Conservation (phyloP, 2,797 vertebrate species). For the Cirrhinus mrigala region DNA sequence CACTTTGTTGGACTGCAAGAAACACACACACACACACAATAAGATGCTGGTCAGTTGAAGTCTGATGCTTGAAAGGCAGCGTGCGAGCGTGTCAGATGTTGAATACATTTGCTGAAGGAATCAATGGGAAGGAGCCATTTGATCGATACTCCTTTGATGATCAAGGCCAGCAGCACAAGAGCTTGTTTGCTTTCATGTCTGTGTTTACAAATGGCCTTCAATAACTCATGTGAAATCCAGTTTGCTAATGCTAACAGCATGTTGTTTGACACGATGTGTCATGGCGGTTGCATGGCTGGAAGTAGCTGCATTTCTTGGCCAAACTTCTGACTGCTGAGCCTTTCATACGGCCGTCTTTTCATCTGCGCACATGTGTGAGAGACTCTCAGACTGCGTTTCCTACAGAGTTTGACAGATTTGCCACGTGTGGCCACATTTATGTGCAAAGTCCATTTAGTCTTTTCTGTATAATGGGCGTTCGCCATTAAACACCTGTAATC, state of each 20-base stretch:
- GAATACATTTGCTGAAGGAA: constrained; percentile 55
- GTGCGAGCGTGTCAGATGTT: constrained; percentile 45
- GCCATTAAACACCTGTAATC: neutral
- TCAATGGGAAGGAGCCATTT: constrained; percentile 60
- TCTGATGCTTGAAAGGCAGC: constrained; percentile 57
- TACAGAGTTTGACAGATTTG: neutral
- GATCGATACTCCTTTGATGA: constrained; percentile 81
- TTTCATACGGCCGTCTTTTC: constrained; percentile 42
- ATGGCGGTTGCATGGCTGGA: constrained; percentile 64
- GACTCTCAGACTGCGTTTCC: neutral
- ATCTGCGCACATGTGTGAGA: constrained; percentile 27
- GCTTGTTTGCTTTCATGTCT: constrained; percentile 79
- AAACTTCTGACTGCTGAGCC: constrained; percentile 43
- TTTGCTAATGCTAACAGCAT: constrained; percentile 73
- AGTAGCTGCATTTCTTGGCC: constrained; percentile 59
- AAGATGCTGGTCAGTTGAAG: constrained; percentile 29
- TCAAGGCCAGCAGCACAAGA: constrained; percentile 73
- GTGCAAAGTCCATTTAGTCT: neutral
- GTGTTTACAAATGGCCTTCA: constrained; percentile 80
- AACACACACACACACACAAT: constrained; percentile 44
- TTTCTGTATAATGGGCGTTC: neutral
- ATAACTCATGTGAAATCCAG: constrained; percentile 74
- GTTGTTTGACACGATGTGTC: constrained; percentile 70
- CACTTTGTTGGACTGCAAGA: constrained; percentile 93
- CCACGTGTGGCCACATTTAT: constrained; percentile 4